Evolutionary conservation across 1,140 invertebrate genomes (phyloP).

Genomic region (Zelostemma sp.): DNA sequence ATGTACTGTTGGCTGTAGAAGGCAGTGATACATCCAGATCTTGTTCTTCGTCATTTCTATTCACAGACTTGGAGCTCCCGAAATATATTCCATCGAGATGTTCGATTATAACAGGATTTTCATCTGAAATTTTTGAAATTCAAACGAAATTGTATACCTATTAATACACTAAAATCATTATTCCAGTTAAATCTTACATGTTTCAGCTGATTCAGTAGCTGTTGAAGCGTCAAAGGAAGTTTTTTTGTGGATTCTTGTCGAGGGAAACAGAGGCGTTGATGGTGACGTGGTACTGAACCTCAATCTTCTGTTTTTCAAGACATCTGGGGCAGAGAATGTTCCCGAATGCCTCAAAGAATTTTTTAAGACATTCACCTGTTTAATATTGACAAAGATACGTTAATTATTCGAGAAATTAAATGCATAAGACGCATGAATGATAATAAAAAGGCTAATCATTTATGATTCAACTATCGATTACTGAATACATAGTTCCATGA

Average conservation of each 20-base stretch:
- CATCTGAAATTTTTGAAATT: conserved; percentile 9
- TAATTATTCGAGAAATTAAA: background rate
- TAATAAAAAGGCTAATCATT: conserved; percentile 13
- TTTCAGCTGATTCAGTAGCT: background rate
- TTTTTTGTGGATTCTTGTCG: conserved; percentile 21
- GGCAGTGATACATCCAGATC: conserved; percentile 60
- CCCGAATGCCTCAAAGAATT: conserved; percentile 46
- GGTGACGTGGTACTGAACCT: conserved; percentile 5
- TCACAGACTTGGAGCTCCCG: conserved; percentile 43
- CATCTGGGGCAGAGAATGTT: conserved; percentile 6
- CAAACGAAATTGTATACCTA: background rate
- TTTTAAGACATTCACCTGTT: conserved; percentile 53
- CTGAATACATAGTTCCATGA: background rate
- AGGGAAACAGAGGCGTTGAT: conserved; percentile 17
- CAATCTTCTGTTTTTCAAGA: background rate
- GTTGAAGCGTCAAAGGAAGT: background rate
- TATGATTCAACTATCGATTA: conserved; percentile 8
- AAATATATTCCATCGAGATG: conserved; percentile 26
- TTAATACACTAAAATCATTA: background rate
- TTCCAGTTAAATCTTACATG: too few species aligned
- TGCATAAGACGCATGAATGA: background rate
- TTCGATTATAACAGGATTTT: conserved; percentile 12
- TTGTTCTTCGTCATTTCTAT: conserved; percentile 61
- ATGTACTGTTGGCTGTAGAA: too few species aligned
- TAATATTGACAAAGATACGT: too few species aligned